Base-by-base conservation (phyloP, 2,888 invertebrate genomes). In the Kuschelorhynchus macadamiae region DNA sequence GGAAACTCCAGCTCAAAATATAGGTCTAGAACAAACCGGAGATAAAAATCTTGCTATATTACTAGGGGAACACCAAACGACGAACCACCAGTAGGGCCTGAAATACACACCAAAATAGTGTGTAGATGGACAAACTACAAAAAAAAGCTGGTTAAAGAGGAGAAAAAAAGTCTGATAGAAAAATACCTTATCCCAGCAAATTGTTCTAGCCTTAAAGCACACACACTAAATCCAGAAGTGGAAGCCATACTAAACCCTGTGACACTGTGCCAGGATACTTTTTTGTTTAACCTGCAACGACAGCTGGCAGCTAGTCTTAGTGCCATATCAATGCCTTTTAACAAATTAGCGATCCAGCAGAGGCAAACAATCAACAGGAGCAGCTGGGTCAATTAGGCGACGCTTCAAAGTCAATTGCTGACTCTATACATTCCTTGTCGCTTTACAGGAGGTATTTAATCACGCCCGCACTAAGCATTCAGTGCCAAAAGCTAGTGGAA, bases 111-210 rank as follows among this genome's bases (percentile, higher is more conserved):
- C 11, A 11, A 39, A 39, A 39, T 39, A 39, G 3, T 39, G 5
- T 46, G 46, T 7, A 20, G 46, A 25, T 46, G 46, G 46, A 46
- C 46, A 18, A 20, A 18, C 7, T 46, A 46, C 5, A 7, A 4
- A 18, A 17, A 46, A 46, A 14, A 14, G 3, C 14, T 46, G 12
- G 4, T 12, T 3, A 46, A 46, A 46, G 46, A 46, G 11, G 39
- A 39, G 4, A 39, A 39, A 11, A 7, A 3, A 4, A 46, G 12
- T 14, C 3, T 20, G 12, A 20, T 18, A 20, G 18, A 46, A 3
- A 46, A 46, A 5, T 46, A 20, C 14, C 46, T 7, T n/a, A 3
- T 46, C 5, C 4, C 46, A 3, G 11, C 7, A 4, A 46, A 46
- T 11, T 46, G 46, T 14, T 7, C 46, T 46, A 7, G 3, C 4